Percentiles rank a stretch among this genome's conserved stretches.
These are phyloP conservation scores for Pelvicachromis taeniatus DNA, from an alignment of 2,113 vertebrate species.

Conservation along the genomic window DNA sequence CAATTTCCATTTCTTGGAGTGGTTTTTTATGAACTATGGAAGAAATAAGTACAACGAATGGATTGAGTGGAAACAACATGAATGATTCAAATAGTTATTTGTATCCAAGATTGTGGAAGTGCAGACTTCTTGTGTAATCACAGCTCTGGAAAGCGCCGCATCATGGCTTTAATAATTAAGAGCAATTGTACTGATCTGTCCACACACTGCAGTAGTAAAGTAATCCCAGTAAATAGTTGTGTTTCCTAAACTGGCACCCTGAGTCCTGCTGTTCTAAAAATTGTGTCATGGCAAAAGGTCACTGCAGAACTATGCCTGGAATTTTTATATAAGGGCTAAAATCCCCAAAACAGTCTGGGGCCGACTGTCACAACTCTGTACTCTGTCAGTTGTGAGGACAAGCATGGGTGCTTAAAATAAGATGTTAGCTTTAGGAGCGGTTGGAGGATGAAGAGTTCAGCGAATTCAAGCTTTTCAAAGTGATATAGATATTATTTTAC, in stretches of 20 bases:
- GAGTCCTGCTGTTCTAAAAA: not conserved
- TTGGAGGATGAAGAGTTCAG: not conserved
- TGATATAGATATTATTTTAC: not conserved
- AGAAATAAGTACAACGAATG: not conserved
- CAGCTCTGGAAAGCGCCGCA: not conserved
- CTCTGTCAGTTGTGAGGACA: not conserved
- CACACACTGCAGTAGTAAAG: not conserved
- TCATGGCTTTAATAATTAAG: not conserved
- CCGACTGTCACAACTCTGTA: not conserved
- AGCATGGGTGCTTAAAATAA: constrained; percentile 1
- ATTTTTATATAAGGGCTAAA: not conserved
- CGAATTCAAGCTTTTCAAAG: not conserved
- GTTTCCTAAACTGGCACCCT: not conserved
- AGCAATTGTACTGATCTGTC: not conserved
- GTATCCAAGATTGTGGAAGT: not conserved
- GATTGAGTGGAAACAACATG: not conserved
- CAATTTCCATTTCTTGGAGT: constrained; percentile 97
- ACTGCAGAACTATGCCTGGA: not conserved
- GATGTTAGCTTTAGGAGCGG: not conserved
- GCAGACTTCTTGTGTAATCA: not conserved
- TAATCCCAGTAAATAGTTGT: not conserved
- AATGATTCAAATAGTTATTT: not conserved
- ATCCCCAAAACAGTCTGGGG: not conserved
- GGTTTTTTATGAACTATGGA: constrained; percentile 94
- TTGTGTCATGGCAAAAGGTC: not conserved